These are phyloP conservation scores for Loris lydekkerianus DNA, from an alignment of 2,797 vertebrate species.

Conservation along the genomic window DNA sequence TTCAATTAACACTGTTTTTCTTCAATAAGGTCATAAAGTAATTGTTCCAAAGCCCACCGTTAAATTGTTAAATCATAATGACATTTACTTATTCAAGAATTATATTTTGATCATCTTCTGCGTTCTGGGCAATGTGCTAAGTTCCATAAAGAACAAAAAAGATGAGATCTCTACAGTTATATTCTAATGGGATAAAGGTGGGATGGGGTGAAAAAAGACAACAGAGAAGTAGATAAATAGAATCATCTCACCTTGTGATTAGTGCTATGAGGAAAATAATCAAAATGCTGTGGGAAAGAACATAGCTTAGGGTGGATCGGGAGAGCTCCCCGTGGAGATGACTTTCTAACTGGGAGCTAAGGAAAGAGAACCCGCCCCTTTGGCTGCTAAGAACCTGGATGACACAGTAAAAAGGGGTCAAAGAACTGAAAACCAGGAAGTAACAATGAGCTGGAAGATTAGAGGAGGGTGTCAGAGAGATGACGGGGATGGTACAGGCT, in stretches of 20 bases:
- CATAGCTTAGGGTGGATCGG: neutral
- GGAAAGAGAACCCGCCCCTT: neutral
- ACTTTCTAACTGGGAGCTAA: neutral
- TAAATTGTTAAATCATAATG: neutral
- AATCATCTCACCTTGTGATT: neutral
- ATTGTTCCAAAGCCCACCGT: neutral
- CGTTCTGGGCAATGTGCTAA: neutral
- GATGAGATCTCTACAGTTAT: neutral
- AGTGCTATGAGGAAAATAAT: neutral
- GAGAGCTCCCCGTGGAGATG: neutral
- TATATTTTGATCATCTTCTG: neutral
- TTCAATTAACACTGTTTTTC: conserved; percentile 32
- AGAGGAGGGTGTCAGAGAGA: neutral
- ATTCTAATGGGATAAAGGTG: neutral
- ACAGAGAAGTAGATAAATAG: neutral
- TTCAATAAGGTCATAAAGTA: conserved; percentile 30
- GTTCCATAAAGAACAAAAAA: neutral
- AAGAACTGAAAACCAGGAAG: neutral
- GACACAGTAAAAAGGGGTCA: neutral
- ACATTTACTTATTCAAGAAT: neutral
- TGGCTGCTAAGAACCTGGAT: neutral
- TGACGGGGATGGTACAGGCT: too few relatives aligned
- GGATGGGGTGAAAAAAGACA: neutral
- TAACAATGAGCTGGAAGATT: neutral
- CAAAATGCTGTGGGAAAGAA: neutral